phyloP scores from a whole-genome alignment of 2,888 invertebrate genomes.

The Latrodectus hesperus region DNA sequence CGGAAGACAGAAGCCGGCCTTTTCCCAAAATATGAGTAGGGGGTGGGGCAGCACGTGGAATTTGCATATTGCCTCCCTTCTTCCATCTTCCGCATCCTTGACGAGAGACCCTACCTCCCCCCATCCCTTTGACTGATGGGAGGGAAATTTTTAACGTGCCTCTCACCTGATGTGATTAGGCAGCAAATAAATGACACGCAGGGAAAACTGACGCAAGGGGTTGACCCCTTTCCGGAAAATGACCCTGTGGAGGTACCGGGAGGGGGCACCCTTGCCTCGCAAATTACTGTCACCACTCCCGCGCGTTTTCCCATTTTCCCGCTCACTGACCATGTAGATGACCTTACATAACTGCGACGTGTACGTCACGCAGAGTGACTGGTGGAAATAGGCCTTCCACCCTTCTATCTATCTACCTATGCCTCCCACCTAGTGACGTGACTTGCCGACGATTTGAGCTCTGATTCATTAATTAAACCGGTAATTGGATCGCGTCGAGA shows the following conservation, averaged over 20 bases:
- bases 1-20: slow-evolving; percentile 16
- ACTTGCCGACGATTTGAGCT: slow-evolving; percentile 47
- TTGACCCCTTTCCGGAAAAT: slow-evolving; percentile 48
- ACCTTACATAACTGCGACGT: slow-evolving; percentile 68
- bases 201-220: slow-evolving; percentile 26
- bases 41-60: slow-evolving; percentile 40
- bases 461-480: slow-evolving; percentile 68
- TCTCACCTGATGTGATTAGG: slow-evolving; percentile 69
- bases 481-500: slow-evolving; percentile 58
- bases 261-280: slow-evolving; percentile 19
- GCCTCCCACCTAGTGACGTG: slow-evolving; percentile 34
- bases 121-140: slow-evolving; percentile 57
- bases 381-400: not conserved
- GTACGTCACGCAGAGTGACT: slow-evolving; percentile 50
- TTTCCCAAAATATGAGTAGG: slow-evolving; percentile 38
- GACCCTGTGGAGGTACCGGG: slow-evolving; percentile 31
- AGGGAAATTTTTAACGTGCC: slow-evolving; percentile 65
- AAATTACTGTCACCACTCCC: slow-evolving; percentile 49
- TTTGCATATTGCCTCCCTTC: slow-evolving; percentile 60
- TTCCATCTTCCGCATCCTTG: slow-evolving; percentile 48
- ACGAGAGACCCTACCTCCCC: slow-evolving; percentile 31
- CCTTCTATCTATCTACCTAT: slow-evolving; percentile 1
- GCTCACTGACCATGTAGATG: slow-evolving; percentile 68
- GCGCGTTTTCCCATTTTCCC: slow-evolving; percentile 66
- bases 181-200: slow-evolving; percentile 66